phyloP scores from a whole-genome alignment of 2,113 vertebrate genomes.

The Desmodus rotundus region DNA sequence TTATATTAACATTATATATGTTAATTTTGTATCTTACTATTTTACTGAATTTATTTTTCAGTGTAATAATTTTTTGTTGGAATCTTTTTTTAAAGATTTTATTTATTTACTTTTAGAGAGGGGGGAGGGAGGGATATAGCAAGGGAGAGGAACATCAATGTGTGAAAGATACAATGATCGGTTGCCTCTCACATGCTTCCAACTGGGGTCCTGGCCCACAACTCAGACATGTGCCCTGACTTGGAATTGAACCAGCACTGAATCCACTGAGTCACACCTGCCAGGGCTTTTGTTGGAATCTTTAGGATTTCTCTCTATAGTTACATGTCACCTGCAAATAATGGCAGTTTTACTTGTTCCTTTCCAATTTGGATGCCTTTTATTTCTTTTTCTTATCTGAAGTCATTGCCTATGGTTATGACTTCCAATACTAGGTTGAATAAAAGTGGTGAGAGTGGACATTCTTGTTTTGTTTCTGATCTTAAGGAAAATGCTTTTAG shows the following conservation, averaged over 20 bases:
- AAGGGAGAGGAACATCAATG: no score
- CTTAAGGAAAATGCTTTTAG: neutral
- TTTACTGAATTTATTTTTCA: neutral
- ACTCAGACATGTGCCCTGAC: no score
- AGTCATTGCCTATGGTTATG: neutral
- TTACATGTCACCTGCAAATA: neutral
- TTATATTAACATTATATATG: no score
- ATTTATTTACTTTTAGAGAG: no score
- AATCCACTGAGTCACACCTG: no score
- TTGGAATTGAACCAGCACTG: no score
- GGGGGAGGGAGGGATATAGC: no score
- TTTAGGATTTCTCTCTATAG: neutral
- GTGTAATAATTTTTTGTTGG: neutral
- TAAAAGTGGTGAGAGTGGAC: neutral
- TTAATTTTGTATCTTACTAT: neutral
- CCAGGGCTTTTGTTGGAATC: neutral
- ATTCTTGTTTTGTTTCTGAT: neutral
- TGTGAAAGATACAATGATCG: no score
- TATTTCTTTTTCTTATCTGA: neutral
- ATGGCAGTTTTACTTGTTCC: neutral
- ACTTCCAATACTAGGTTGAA: neutral
- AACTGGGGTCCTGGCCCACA: no score
- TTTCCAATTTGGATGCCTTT: neutral
- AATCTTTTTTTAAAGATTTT: no score
- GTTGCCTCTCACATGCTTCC: no score